Evolutionary conservation across 2,797 vertebrate species (phyloP).

Genomic region (Buceros bicornis): DNA sequence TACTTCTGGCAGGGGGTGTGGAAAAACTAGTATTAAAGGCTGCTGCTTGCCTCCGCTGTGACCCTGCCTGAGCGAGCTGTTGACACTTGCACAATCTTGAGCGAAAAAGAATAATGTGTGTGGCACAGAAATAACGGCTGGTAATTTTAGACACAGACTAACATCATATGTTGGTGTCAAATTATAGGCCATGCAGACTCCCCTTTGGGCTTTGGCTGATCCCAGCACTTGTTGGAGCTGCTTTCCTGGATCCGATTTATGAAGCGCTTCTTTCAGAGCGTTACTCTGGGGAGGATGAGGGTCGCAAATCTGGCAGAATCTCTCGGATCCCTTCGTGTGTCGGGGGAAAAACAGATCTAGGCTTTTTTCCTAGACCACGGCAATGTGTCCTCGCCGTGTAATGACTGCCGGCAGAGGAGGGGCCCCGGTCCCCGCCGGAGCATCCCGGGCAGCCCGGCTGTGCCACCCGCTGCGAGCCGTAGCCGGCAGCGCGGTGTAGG

Average conservation of each 20-base stretch:
- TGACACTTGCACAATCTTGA: not conserved
- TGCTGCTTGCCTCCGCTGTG: not conserved
- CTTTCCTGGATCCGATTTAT: not conserved
- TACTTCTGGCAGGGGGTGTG: not conserved
- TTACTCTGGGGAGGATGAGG: not conserved
- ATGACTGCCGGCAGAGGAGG: no score
- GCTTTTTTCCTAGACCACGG: no score
- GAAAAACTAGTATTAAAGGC: not conserved
- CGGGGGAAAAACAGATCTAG: no score
- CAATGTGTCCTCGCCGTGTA: not conserved
- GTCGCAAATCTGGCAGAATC: not conserved
- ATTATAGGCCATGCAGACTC: not conserved
- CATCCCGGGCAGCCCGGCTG: fast-evolving
- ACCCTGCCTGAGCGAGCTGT: not conserved
- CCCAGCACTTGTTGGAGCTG: not conserved
- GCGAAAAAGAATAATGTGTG: not conserved
- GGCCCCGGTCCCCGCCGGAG: no score
- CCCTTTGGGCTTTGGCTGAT: not conserved
- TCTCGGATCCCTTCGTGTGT: fast-evolving
- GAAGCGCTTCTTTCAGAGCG: not conserved
- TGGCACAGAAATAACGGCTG: not conserved
- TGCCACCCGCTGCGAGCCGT: not conserved
- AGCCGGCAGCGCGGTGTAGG: no score
- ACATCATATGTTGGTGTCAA: not conserved
- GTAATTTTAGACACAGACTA: not conserved